Evolutionary conservation across 2,888 invertebrate species (phyloP), one percentile per base, ranked within the genome.

Genomic region (Drosophila sordidula): DNA sequence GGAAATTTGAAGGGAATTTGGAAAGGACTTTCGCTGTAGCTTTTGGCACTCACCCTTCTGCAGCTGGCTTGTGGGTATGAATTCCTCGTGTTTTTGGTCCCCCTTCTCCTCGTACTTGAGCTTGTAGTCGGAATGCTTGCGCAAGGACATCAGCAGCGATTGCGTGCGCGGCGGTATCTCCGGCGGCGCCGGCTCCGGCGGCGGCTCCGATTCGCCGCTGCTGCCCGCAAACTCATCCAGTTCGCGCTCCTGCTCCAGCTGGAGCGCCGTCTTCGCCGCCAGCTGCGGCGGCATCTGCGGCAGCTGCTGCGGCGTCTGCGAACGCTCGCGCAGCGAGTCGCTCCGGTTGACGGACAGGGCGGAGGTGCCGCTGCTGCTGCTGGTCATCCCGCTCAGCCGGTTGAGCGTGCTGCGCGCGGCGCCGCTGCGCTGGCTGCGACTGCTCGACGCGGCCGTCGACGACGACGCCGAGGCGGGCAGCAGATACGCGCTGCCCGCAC

Each of bases 101-200:
- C 91, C 91, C 74, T 91, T 91, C 65, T 92, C 92, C 66, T 92
- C 92, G 71, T 91, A 92, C 74, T 92, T 92, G 32, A 92, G 81
- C 77, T 92, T 92, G 78, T 92, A 92, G 78, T 92, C 92, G 63
- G 92, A 92, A 62, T 91, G 90, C 79, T 92, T 92, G 59, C 91
- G 90, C 73, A 92, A 81, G 58, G 92, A 92, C 89, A 92, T 90
- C 22, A 96, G 95, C 66, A 97, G 93, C 50, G 97, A 97, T 14
- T 96, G 96, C 1, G 97, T 96, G 42, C 97, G 94, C n/a, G 96
- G 96, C 36, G 97, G 97, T 52, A 97, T 95, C 93, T 96, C 96
- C 2, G 96, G 97, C 6, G 97, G 97, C 51, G 96, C 96, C 2
- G 97, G 97, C 90, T 97, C 96, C 3, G 96, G 96, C 11, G 97